Evolutionary conservation across 2,113 vertebrate species (phyloP).

Genomic region (Melierax canorus): DNA sequence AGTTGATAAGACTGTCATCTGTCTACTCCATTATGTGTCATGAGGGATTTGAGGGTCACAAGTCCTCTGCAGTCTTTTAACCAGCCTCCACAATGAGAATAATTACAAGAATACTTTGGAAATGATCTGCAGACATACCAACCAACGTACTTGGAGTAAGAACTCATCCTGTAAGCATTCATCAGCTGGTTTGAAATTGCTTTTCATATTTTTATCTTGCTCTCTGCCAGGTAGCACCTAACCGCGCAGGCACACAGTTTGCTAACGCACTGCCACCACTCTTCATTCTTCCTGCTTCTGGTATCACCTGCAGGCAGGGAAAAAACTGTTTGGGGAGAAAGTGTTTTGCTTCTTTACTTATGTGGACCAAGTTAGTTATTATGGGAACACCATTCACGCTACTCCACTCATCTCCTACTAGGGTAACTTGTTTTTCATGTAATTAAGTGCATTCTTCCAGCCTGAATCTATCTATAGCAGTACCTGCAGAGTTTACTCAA

Average conservation of each 20-base stretch:
- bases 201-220: background rate
- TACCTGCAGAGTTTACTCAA: background rate
- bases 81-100: background rate
- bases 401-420: background rate
- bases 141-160: background rate
- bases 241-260: background rate
- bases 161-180: background rate
- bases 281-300: background rate
- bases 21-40: background rate
- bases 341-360: background rate
- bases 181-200: background rate
- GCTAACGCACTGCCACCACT: background rate
- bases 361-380: background rate
- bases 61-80: background rate
- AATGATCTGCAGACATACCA: fast-evolving
- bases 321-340: background rate
- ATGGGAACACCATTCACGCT: background rate
- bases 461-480: background rate
- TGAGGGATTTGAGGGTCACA: background rate
- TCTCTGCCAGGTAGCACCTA: background rate
- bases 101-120: background rate
- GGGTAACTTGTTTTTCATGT: background rate
- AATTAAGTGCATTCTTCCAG: background rate
- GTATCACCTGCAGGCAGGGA: background rate
- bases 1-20: background rate